Percentiles rank a stretch among this genome's conserved stretches.
These are phyloP conservation scores for Arrhamphus sclerolepis DNA, from an alignment of 2,797 vertebrate species.

Conservation along the genomic window DNA sequence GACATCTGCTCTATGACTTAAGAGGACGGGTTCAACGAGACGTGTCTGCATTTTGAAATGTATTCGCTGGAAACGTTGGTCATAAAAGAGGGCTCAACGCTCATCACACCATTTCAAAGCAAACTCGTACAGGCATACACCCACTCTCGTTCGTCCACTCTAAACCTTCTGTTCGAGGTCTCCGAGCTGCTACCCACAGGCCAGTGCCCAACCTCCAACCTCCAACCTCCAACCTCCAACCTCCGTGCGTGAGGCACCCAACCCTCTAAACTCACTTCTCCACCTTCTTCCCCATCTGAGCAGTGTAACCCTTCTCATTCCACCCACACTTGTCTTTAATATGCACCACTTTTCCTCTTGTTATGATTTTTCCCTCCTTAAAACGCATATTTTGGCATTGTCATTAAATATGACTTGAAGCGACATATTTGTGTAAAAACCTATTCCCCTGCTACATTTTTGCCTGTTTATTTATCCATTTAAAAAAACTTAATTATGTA, in stretches of 20 bases:
- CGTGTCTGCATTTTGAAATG: constrained; percentile 29
- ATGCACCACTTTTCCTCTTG: constrained; percentile 37
- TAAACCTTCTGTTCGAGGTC: constrained; percentile 38
- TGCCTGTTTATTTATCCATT: constrained; percentile 82
- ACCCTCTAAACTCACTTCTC: constrained; percentile 62
- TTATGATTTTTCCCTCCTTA: constrained; percentile 34
- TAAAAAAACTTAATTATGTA: constrained; percentile 81
- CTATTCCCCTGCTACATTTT: constrained; percentile 49
- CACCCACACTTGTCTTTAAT: constrained; percentile 33
- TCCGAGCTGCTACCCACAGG: constrained; percentile 43
- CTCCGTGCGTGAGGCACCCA: constrained; percentile 51
- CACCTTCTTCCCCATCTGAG: constrained; percentile 40
- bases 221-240: constrained; percentile 44
- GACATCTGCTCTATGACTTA: constrained; percentile 60
- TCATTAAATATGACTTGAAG: constrained; percentile 59
- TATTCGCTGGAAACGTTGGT: constrained; percentile 30
- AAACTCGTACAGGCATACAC: constrained; percentile 18
- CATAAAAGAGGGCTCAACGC: constrained; percentile 29
- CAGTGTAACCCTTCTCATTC: constrained; percentile 35
- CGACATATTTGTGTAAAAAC: constrained; percentile 56
- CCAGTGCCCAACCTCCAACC: constrained; percentile 41
- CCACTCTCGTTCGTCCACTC: constrained; percentile 37
- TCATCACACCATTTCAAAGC: constrained; percentile 24
- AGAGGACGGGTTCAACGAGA: constrained; percentile 53
- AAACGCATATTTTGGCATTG: constrained; percentile 54